Evolutionary conservation across 2,797 vertebrate species (phyloP).

Genomic region (Acanthurus leucopareius): DNA sequence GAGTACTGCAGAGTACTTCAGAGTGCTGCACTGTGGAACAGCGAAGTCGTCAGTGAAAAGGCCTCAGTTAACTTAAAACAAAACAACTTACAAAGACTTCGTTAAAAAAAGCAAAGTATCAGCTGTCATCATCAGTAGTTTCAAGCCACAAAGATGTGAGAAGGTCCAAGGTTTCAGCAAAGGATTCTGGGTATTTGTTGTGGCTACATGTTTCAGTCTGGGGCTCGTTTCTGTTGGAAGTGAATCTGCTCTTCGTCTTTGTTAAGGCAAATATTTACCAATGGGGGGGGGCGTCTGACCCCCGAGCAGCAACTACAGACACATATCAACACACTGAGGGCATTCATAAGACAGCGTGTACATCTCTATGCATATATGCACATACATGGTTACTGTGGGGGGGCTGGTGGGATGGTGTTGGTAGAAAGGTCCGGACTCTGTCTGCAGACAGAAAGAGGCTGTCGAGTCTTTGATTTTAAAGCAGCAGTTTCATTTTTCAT

Average conservation of each 20-base stretch:
- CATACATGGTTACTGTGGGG: constrained; percentile 47
- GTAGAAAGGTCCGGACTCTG: constrained; percentile 45
- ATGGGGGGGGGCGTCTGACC: constrained; percentile 18
- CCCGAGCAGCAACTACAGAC: constrained; percentile 37
- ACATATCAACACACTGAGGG: constrained; percentile 55
- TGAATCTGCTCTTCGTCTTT: constrained; percentile 49
- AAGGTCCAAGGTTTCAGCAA: constrained; percentile 54
- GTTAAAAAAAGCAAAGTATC: constrained; percentile 13
- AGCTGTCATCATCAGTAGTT: constrained; percentile 58
- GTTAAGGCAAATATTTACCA: constrained; percentile 77
- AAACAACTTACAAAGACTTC: constrained; percentile 14
- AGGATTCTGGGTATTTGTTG: constrained; percentile 55
- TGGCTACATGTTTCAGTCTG: constrained; percentile 47
- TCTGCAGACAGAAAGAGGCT: constrained; percentile 51
- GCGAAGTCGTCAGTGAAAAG: constrained; percentile 40
- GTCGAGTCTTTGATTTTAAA: constrained; percentile 53
- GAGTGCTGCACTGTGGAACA: not conserved
- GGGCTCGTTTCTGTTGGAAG: constrained; percentile 19
- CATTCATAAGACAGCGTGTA: constrained; percentile 62
- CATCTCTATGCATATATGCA: constrained; percentile 34
- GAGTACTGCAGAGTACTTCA: not conserved
- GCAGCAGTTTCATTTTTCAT: constrained; percentile 71
- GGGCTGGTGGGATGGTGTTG: constrained; percentile 16
- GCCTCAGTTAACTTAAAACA: constrained; percentile 46
- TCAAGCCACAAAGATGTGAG: constrained; percentile 40